These are phyloP conservation scores for Grallaria varia DNA, from an alignment of 2,113 vertebrate genomes.

Conservation along the genomic window DNA sequence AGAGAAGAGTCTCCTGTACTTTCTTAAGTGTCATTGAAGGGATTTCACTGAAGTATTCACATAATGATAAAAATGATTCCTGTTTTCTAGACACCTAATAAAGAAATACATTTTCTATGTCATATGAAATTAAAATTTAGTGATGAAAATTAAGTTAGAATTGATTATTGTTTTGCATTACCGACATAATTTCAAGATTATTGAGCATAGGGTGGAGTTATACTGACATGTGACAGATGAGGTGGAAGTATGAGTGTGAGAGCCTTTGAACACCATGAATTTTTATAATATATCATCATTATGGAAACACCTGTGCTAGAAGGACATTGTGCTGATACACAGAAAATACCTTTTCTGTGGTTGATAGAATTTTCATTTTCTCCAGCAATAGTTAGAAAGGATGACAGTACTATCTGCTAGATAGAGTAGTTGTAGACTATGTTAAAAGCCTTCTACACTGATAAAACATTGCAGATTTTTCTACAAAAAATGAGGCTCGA, in stretches of 20 bases:
- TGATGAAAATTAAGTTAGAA: background rate
- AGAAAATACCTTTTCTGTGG: constrained; percentile 13
- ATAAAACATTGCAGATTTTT: background rate
- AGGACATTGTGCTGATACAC: constrained; percentile 59
- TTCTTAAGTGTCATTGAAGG: background rate
- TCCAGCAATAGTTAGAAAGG: background rate
- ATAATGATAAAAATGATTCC: constrained; percentile 10
- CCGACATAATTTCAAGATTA: constrained; percentile 48
- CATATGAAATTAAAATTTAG: constrained; percentile 28
- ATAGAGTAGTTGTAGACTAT: background rate
- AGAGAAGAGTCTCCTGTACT: background rate
- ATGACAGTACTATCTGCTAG: background rate
- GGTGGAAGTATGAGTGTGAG: constrained; percentile 68
- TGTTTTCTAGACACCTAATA: background rate
- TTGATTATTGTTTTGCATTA: constrained; percentile 46
- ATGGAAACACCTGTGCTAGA: constrained; percentile 71
- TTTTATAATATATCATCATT: constrained; percentile 74
- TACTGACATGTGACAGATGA: constrained; percentile 75
- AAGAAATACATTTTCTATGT: background rate
- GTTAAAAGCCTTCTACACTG: background rate
- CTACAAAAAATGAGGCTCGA: background rate
- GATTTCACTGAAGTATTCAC: constrained; percentile 28
- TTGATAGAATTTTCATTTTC: constrained; percentile 32
- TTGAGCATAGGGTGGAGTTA: constrained; percentile 50
- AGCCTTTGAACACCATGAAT: constrained; percentile 64